A percentile compares a stretch with the other conserved stretches of the same genome.
Evolutionary conservation across 2,113 vertebrate species (phyloP).

Genomic region (Pampusana beccarii): DNA sequence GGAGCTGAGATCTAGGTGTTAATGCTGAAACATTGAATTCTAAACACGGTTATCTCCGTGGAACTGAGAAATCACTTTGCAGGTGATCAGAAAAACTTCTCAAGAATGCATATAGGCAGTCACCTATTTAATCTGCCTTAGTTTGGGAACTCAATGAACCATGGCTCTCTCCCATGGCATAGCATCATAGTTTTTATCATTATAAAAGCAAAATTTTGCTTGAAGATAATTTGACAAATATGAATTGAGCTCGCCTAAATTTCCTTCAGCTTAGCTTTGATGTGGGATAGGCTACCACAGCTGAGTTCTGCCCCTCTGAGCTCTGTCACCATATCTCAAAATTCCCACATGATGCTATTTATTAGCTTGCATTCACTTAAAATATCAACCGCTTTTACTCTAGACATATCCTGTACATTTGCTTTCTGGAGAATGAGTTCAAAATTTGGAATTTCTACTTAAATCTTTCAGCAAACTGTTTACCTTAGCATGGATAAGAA

Average conservation of each 20-base stretch:
- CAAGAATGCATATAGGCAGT: background rate
- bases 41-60: background rate
- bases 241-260: background rate
- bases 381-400: background rate
- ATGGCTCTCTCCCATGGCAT: background rate
- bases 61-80: background rate
- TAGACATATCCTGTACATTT: background rate
- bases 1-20: background rate
- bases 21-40: background rate
- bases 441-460: background rate
- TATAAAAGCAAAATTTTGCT: background rate
- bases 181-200: background rate
- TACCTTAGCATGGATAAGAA: background rate
- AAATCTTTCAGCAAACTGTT: background rate
- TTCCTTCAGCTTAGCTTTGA: background rate
- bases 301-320: rapidly evolving
- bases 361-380: background rate
- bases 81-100: background rate
- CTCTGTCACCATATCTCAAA: background rate
- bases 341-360: background rate
- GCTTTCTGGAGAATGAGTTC: background rate
- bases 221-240: background rate
- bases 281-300: background rate
- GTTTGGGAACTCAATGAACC: background rate
- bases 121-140: background rate